phyloP scores from a whole-genome alignment of 2,113 vertebrate genomes.

The Gila orcuttii region DNA sequence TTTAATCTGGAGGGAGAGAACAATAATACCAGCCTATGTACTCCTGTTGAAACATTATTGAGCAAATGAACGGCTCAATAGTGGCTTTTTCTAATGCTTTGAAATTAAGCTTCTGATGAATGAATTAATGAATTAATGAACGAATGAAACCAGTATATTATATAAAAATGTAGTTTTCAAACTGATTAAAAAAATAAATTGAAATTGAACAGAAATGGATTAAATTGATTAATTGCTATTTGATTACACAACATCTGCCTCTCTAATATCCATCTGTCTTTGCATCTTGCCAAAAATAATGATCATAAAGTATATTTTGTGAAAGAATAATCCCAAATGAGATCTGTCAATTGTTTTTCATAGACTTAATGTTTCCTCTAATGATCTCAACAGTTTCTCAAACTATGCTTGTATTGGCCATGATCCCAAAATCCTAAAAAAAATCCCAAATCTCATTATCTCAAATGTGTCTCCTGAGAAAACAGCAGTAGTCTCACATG shows the following conservation, averaged over 20 bases:
- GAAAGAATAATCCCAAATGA: neutral
- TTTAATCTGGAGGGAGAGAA: constrained; percentile 63
- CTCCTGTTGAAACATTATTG: constrained; percentile 51
- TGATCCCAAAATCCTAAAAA: neutral
- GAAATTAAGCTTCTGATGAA: neutral
- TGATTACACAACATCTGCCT: neutral
- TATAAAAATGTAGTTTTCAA: neutral
- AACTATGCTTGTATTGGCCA: neutral
- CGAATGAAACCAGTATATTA: too few relatives aligned
- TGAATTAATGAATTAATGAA: neutral
- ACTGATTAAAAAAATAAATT: neutral
- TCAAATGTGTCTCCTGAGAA: neutral
- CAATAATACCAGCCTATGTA: constrained; percentile 62
- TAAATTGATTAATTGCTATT: neutral
- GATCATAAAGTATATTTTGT: neutral
- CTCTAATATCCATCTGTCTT: neutral
- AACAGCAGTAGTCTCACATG: neutral
- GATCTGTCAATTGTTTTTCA: neutral
- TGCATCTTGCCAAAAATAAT: neutral
- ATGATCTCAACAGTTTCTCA: neutral
- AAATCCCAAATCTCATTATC: neutral
- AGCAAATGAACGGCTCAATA: constrained; percentile 59
- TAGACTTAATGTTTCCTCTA: neutral
- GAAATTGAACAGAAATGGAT: neutral
- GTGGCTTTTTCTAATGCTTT: constrained; percentile 54